These are phyloP conservation scores for Aromia moschata DNA, from an alignment of 2,888 invertebrate genomes.

Conservation along the genomic window DNA sequence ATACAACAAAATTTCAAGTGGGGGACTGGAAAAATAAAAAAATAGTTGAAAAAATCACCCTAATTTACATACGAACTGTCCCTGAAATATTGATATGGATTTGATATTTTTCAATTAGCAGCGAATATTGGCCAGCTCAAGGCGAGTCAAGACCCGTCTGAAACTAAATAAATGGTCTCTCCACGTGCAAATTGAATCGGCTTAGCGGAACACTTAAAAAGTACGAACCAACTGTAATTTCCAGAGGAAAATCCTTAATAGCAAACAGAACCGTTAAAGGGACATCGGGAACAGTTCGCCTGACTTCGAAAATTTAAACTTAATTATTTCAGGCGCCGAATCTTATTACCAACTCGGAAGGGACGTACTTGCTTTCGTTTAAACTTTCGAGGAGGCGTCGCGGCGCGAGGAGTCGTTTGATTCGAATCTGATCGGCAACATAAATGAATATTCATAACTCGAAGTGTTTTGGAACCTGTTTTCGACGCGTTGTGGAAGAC, in stretches of 20 bases:
- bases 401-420: constrained; percentile 52
- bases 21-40: too few species aligned
- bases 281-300: constrained; percentile 10
- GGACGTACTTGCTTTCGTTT: constrained; percentile 32
- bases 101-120: too few species aligned
- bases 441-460: constrained; percentile 51
- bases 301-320: constrained; percentile 27
- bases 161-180: not conserved
- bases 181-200: constrained; percentile 12
- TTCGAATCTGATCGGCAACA: constrained; percentile 51
- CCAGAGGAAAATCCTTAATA: constrained; percentile 7
- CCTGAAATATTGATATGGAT: too few species aligned
- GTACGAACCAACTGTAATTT: constrained; percentile 20
- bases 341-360: constrained; percentile 44
- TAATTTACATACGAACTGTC: too few species aligned
- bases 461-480: too few species aligned
- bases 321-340: constrained; percentile 44
- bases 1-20: too few species aligned
- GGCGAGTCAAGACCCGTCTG: not conserved
- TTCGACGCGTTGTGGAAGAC: too few species aligned
- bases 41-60: too few species aligned
- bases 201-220: constrained; percentile 13
- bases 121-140: too few species aligned
- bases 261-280: constrained; percentile 16
- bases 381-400: constrained; percentile 48